Base-by-base conservation (phyloP, 2,113 vertebrate species). In the Cynopterus brachyotis region DNA sequence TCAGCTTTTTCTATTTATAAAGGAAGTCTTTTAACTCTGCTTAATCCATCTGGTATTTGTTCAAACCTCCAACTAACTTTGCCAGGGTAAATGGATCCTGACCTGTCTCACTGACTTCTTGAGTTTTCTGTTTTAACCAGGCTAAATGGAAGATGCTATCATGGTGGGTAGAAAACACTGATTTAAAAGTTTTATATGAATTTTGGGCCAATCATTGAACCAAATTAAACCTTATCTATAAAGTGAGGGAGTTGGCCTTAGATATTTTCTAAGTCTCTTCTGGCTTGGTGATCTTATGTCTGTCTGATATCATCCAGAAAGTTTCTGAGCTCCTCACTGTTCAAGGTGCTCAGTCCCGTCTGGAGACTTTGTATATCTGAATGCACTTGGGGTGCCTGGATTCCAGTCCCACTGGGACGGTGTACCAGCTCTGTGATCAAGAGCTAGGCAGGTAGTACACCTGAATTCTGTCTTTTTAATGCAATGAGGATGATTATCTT, bases 231-330 rank as follows among this genome's bases (percentile, higher is more conserved):
- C 35, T 42, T 78, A 37, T 79, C 92, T 64, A 2, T 70, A 89
- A 95, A 93, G 53, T 80, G n/a, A 95, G n/a, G 35, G 40, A 60
- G 8, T 60, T 90, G 53, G 13, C 60, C 47, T 95, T 87, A 53
- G 55, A 40, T 92, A 50, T 59, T 81, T 72, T 91, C 28, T 50
- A 69, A 93, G 30, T 6, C 47, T 15, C 24, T 35, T 92, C 26
- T 50, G n/a, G 30, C n/a, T 93, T 94, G 26, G 26, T 7, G 45
- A 47, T 90, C 64, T 85, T 67, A 42, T 85, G 47, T 94, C 53
- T 90, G 62, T 70, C 57, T 92, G 30, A 53, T 80, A 55, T 85
- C 17, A 82, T 91, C 94, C 45, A 87, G 90, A 85, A 83, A 75
- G 20, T 87, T 81, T 40, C 70, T 30, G 35, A 80, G 37, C 55